phyloP scores from a whole-genome alignment of 2,797 vertebrate genomes.

The Helarctos malayanus region DNA sequence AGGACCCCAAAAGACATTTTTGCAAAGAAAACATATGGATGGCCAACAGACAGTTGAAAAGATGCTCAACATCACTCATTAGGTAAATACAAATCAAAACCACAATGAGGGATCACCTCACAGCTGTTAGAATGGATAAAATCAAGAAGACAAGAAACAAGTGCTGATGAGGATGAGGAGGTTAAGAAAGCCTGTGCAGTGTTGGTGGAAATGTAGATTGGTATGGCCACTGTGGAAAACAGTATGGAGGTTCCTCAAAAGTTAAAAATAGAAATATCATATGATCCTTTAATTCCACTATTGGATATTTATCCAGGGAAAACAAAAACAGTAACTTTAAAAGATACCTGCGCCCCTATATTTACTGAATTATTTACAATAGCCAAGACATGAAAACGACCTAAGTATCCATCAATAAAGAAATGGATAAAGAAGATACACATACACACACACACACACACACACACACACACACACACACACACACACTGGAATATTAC shows the following conservation, averaged over 20 bases:
- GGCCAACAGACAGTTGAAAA: background rate
- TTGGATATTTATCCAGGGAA: background rate
- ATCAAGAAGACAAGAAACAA: background rate
- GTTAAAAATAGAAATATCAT: background rate
- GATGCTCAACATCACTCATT: background rate
- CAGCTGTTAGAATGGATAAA: background rate
- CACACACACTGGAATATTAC: background rate
- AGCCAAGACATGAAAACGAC: background rate
- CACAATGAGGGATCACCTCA: background rate
- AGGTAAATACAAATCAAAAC: background rate
- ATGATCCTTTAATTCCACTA: background rate
- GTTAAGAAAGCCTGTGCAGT: background rate
- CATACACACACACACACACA: background rate
- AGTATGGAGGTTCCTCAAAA: background rate
- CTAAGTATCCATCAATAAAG: background rate
- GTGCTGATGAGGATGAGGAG: background rate
- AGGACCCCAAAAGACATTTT: background rate
- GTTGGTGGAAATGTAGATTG: background rate
- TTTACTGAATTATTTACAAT: background rate
- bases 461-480: background rate
- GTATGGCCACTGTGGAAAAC: background rate
- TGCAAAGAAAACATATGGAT: background rate
- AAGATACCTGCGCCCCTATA: background rate
- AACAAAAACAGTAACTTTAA: background rate
- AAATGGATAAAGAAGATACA: background rate